Evolutionary conservation across 2,113 vertebrate genomes (phyloP).

Genomic region (Albula glossodonta): DNA sequence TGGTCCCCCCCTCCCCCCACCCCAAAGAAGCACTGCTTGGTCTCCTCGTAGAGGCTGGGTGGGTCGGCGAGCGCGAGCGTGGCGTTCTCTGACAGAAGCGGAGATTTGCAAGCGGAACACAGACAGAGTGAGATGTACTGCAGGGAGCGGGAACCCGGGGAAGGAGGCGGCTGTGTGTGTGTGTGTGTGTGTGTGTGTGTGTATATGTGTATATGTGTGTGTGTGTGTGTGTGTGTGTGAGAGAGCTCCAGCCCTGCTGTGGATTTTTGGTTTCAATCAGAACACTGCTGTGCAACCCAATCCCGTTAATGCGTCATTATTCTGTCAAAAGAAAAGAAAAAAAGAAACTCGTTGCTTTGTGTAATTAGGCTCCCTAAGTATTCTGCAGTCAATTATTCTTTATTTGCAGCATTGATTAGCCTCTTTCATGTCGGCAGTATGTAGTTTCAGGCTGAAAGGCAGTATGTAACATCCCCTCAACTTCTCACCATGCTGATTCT

Average conservation of each 20-base stretch:
- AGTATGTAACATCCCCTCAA: not conserved
- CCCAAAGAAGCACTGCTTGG: not conserved
- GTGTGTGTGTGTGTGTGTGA: too few species aligned
- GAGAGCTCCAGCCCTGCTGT: slow-evolving; percentile 18
- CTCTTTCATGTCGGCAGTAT: slow-evolving; percentile 29
- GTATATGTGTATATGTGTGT: too few species aligned
- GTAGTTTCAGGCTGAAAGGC: slow-evolving; percentile 21
- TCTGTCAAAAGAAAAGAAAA: slow-evolving; percentile 44
- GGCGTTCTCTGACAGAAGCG: not conserved
- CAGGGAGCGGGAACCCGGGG: not conserved
- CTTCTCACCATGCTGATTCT: not conserved
- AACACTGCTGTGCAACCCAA: slow-evolving; percentile 12
- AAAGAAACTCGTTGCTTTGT: slow-evolving; percentile 44
- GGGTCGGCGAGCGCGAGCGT: not conserved
- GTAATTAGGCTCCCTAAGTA: slow-evolving; percentile 43
- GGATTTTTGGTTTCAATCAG: slow-evolving; percentile 33
- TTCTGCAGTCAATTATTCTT: slow-evolving; percentile 46
- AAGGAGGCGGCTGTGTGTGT: not conserved
- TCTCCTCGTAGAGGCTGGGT: not conserved
- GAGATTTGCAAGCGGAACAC: not conserved
- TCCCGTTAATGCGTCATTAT: slow-evolving; percentile 39
- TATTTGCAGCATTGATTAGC: slow-evolving; percentile 43
- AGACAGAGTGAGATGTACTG: not conserved
- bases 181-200: too few species aligned
- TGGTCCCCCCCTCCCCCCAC: not conserved